Base-by-base conservation (phyloP, 2,888 invertebrate species). In the Epistrophe grossulariae region DNA sequence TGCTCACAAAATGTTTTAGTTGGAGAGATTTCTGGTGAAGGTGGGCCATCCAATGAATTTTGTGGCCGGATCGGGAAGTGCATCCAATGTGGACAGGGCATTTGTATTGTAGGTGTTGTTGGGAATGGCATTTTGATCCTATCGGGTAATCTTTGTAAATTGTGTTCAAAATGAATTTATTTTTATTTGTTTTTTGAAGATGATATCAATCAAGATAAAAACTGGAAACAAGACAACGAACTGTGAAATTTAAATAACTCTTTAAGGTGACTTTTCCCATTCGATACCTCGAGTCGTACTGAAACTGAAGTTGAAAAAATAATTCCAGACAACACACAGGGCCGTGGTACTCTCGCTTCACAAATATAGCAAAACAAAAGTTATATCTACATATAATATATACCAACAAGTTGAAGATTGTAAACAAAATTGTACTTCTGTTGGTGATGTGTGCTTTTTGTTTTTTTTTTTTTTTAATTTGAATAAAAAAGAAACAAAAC, bases 1-100 rank as follows among this genome's bases (percentile, higher is more conserved):
- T 17, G 19, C 8, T 72, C 48, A 48, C 87, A 87, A 31, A 72
- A 76, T 7, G 87, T 79, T 11, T n/a, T n/a, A n/a, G 31, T 52
- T 19, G 60, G 60, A 11, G 76, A 76, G 6, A 60, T 50, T 40
- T 87, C 87, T 40, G 87, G 87, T 9, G 83, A 87, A 11, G 87
- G 87, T 72, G 87, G 87, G 40, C 71, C 68, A 19, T 76, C 87
- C 60, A 76, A 4, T 1, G 79, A 48, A 17, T 10, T 60, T 28
- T 73, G 35, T 17, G 92, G 91, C n/a, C 90, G 90, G 35, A 92
- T 90, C 13, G 92, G 92, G 80, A 92, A 92, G 70, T 92, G 92
- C 68, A 91, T 90, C 93, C 92, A 92, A 76, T 92, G 92, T 19
- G 91, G 92, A 59, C 92, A 92, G 7, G 93, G 92, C 92, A 92